Percentiles rank a stretch among this genome's conserved stretches.
These are phyloP conservation scores for Cremastobaeus sp. DNA, from an alignment of 2,888 invertebrate genomes.

Conservation along the genomic window DNA sequence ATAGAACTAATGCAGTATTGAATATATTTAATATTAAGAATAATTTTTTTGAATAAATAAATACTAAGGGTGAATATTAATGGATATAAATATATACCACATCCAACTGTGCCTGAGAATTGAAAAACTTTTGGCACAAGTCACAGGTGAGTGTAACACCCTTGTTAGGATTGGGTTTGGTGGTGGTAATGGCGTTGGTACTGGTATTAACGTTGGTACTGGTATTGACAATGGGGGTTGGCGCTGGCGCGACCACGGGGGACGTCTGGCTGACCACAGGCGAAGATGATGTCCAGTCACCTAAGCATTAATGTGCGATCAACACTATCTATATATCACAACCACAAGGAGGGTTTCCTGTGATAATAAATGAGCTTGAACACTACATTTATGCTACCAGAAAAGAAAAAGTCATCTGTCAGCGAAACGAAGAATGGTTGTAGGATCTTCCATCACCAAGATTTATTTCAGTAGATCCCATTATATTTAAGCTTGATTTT, in stretches of 20 bases:
- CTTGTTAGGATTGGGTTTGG: constrained; percentile 56
- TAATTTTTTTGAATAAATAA: not conserved
- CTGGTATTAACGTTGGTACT: constrained; percentile 58
- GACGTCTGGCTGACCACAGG: constrained; percentile 60
- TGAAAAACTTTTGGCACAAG: constrained; percentile 76
- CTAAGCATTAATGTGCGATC: constrained; percentile 79
- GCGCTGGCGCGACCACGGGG: constrained; percentile 48
- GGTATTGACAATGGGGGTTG: constrained; percentile 43
- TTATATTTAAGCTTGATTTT: constrained; percentile 35
- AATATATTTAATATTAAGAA: not conserved
- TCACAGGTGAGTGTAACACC: constrained; percentile 69
- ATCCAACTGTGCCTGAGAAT: constrained; percentile 73
- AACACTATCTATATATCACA: constrained; percentile 80
- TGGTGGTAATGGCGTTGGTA: constrained; percentile 40
- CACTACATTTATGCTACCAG: constrained; percentile 77
- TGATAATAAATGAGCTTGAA: constrained; percentile 78
- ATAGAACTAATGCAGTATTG: no score
- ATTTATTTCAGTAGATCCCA: constrained; percentile 12
- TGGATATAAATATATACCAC: constrained; percentile 68
- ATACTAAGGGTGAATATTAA: not conserved
- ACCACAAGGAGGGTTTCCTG: constrained; percentile 71
- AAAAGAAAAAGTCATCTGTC: constrained; percentile 64
- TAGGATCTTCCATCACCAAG: constrained; percentile 39
- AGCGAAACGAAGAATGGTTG: constrained; percentile 59
- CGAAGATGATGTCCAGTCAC: constrained; percentile 67